Evolutionary conservation across 2,797 vertebrate species (phyloP).

Genomic region (Macroramphosus scolopax): DNA sequence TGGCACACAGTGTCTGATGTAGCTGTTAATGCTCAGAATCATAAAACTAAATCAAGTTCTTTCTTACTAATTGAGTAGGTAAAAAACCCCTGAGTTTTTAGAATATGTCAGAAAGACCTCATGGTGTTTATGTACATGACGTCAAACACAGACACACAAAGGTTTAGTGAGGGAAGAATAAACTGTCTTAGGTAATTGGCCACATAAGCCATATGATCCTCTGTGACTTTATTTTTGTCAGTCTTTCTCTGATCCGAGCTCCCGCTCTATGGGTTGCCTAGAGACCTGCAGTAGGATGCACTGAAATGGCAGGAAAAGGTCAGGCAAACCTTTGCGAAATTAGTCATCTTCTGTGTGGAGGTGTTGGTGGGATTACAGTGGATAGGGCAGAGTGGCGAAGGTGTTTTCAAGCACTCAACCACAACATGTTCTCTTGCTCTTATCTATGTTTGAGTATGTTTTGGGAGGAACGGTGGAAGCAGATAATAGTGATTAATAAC

Average conservation of each 20-base stretch:
- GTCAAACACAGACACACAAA: too few relatives aligned
- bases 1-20: conserved; percentile 30
- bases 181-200: conserved; percentile 29
- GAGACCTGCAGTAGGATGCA: conserved; percentile 71
- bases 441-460: background rate
- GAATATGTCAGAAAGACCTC: too few relatives aligned
- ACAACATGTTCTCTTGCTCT: conserved; percentile 9
- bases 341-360: conserved; percentile 69
- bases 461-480: background rate
- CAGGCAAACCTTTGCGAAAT: conserved; percentile 72
- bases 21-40: conserved; percentile 15
- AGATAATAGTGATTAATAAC: too few relatives aligned
- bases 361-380: conserved; percentile 48
- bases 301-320: conserved; percentile 71
- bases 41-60: background rate
- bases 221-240: conserved; percentile 48
- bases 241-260: conserved; percentile 26
- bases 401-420: conserved; percentile 31
- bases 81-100: too few relatives aligned
- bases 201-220: conserved; percentile 38
- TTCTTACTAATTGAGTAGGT: too few relatives aligned
- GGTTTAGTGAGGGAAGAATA: conserved; percentile 13
- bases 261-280: conserved; percentile 63
- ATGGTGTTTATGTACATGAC: conserved; percentile 6
- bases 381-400: conserved; percentile 25